phyloP scores from a whole-genome alignment of 2,113 vertebrate genomes.

The Chroicocephalus ridibundus region DNA sequence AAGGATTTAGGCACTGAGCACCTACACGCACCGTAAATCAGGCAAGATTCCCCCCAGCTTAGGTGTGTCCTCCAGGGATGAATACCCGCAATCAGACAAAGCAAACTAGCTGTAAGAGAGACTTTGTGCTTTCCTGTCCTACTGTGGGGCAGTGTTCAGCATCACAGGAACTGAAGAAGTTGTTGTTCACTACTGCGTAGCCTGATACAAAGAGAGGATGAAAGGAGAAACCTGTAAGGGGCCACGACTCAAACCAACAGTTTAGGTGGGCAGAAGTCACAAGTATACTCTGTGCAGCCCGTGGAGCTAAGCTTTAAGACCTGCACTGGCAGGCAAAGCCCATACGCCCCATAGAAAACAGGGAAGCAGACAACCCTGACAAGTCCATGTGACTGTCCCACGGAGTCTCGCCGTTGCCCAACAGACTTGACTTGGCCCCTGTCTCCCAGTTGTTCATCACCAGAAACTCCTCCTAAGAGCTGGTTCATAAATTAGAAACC shows the following conservation, averaged over 20 bases:
- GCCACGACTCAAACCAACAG: not conserved
- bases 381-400: not conserved
- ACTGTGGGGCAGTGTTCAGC: not conserved
- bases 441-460: not conserved
- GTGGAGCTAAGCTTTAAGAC: not conserved
- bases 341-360: fast-evolving
- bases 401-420: fast-evolving
- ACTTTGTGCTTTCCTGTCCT: fast-evolving
- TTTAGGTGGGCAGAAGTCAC: not conserved
- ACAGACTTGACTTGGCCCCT: not conserved
- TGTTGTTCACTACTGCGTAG: not conserved
- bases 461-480: not conserved
- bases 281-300: not conserved
- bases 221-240: not conserved
- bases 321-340: not conserved
- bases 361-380: not conserved
- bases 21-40: not conserved
- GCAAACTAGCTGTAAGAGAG: not conserved
- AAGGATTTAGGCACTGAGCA: not conserved
- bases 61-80: not conserved
- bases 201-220: fast-evolving
- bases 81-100: not conserved
- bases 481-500: not conserved
- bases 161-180: not conserved
- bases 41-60: not conserved